Base-by-base conservation (phyloP, 2,888 invertebrate species). In the Volucella inanis region DNA sequence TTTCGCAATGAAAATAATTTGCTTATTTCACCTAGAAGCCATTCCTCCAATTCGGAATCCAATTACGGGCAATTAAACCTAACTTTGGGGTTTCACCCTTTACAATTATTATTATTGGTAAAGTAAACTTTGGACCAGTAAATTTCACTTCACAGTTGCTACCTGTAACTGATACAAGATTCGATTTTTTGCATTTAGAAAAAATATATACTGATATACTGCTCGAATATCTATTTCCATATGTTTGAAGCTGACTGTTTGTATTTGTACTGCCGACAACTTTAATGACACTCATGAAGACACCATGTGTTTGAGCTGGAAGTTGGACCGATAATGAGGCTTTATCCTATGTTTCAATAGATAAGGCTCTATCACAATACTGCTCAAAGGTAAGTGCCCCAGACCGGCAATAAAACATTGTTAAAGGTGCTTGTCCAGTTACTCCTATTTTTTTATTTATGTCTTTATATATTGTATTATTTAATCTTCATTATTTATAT, bases 81-180 rank as follows among this genome's bases (percentile, higher is more conserved):
- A 18, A 18, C 18, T 22, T 22, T 3, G 18, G 18, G 2, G 18
- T 22, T 3, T 62, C 47, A 9, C 62, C 31, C 31, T 62, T 62
- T n/a, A 64, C 64, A 15, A 64, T 38, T 18, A 64, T 11, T 49
- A 64, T 18, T 18, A 2, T 22, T 22, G 64, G 64, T 11, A 64
- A 50, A 50, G 38, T 64, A 61, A 18, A 18, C 10, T 8, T 3
- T 43, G 43, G 12, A 22, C n/a, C 31, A 14, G 49, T 2, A 49
- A 47, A 64, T 12, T 14, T 15, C 10, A 64, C 64, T 14, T 64
- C 15, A 39, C 49, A 31, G 39, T 64, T 64, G 15, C 11, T 50
- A 49, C 64, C 64, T 64, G 59, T 61, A 61, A 61, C 61, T 18
- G 59, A 59, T 8, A 45, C 18, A 12, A 45, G 45, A 31, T 54